Evolutionary conservation across 92 coral and sea anemone genomes (phyloP), one percentile per base, ranked within the genome.

Genomic region (Porites rus): DNA sequence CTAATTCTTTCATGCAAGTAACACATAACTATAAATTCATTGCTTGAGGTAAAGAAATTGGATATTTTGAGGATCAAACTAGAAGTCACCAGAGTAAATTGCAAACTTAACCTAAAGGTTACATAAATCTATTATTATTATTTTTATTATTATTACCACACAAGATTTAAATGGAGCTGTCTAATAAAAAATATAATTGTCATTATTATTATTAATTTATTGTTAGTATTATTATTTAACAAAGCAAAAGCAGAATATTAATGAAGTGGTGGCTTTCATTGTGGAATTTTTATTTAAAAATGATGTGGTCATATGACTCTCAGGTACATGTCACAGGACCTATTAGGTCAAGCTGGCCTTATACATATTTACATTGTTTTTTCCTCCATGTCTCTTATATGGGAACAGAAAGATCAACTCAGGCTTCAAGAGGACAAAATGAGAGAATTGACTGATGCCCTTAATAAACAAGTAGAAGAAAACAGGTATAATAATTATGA

Each of bases 351-450:
- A 3, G 46, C 46, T 3, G 6, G 16, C 16, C 61, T 10, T 10
- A 18, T n/a, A 53, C 0, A 8, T 14, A 14, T 2, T 62, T 8
- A 22, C n/a, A 21, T 1, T n/a, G 52, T 46, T 71, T 53, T 80
- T 24, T n/a, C 19, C 7, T 31, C 51, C 59, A 3, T 71, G 6
- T n/a, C 51, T 59, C 5, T 60, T 59, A 0, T 56, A 2, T 25
- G 46, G 50, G 28, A 65, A 20, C 76, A 97, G 98, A 97, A 95
- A 92, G 99, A 97, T 62, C 98, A 97, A 65, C 76, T 97, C 78
- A 90, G 90, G 88, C 87, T 93, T 20, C 97, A 95, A 58, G 98
- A 95, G 79, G 96, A 91, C 43, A 94, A 97, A 72, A 95, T 97
- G 92, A 91, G 91, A 86, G 96, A 92, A 46, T 65, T 97, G 85